A percentile compares a stretch with the other conserved stretches of the same genome.
phyloP scores from a whole-genome alignment of 2,113 vertebrate species.

The Hippoglossus stenolepis region DNA sequence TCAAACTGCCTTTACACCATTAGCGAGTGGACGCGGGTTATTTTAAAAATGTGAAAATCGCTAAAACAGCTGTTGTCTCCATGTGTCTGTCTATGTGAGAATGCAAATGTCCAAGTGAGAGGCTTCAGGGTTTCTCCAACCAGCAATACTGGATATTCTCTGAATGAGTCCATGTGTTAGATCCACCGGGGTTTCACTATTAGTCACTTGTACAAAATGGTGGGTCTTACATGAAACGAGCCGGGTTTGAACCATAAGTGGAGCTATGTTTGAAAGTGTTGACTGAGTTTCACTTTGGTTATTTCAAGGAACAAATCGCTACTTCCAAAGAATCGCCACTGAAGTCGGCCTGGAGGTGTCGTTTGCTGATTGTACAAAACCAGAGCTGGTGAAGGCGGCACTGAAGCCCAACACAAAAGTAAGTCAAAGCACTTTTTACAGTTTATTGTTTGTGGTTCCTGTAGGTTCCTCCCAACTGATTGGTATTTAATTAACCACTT shows the following conservation, averaged over 20 bases:
- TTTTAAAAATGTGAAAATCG: neutral
- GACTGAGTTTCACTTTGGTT: neutral
- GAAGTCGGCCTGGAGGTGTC: slow-evolving; percentile 84
- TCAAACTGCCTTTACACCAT: neutral
- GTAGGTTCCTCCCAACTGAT: neutral
- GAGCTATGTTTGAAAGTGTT: too few relatives aligned
- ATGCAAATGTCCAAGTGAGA: too few relatives aligned
- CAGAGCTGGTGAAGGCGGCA: slow-evolving; percentile 84
- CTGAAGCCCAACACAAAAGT: slow-evolving; percentile 94
- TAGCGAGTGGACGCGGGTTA: neutral
- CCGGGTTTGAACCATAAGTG: too few relatives aligned
- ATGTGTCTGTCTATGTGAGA: too few relatives aligned
- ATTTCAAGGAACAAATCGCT: slow-evolving; percentile 89
- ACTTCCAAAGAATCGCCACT: slow-evolving; percentile 85
- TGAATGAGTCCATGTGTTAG: too few relatives aligned
- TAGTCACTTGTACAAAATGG: too few relatives aligned
- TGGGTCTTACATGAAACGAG: too few relatives aligned
- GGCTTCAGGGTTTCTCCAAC: too few relatives aligned
- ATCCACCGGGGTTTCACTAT: too few relatives aligned
- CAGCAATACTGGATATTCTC: too few relatives aligned
- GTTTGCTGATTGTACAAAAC: slow-evolving; percentile 88
- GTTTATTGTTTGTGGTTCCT: neutral
- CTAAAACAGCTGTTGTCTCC: too few relatives aligned
- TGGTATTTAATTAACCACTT: too few relatives aligned
- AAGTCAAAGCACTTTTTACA: slow-evolving; percentile 22